phyloP scores from a whole-genome alignment of 1,140 invertebrate genomes.

The Copidosoma floridanum region DNA sequence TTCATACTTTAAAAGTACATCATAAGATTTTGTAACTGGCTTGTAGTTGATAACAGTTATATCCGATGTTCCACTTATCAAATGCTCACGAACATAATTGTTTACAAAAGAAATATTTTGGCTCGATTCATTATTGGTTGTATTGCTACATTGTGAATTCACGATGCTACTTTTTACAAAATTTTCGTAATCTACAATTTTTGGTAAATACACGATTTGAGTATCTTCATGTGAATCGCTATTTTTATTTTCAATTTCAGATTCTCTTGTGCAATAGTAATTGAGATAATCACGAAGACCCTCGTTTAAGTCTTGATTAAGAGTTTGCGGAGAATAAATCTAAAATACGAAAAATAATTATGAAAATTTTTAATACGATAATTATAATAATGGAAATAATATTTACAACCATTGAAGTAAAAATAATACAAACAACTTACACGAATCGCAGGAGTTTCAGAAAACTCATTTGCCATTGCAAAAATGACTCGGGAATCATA shows the following conservation, averaged over 20 bases:
- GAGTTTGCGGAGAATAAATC: conserved; percentile 37
- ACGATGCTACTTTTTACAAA: conserved; percentile 17
- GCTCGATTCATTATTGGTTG: background rate
- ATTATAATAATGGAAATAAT: conserved; percentile 12
- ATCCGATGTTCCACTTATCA: conserved; percentile 10
- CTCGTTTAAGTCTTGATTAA: conserved; percentile 37
- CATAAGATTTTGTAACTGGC: background rate
- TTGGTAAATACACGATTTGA: conserved; percentile 25
- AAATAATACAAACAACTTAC: conserved; percentile 32
- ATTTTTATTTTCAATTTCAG: background rate
- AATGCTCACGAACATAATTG: conserved; percentile 29
- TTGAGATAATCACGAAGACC: conserved; percentile 35
- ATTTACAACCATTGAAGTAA: too few species aligned
- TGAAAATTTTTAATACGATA: background rate
- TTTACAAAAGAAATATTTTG: conserved; percentile 19
- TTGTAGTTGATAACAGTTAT: conserved; percentile 14
- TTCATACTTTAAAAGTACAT: conserved; percentile 18
- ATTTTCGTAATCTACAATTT: conserved; percentile 36
- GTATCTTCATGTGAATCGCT: background rate
- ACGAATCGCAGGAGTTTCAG: conserved; percentile 38
- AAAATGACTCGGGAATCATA: conserved; percentile 47
- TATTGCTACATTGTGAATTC: conserved; percentile 6
- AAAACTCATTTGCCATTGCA: conserved; percentile 45
- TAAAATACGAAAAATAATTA: conserved; percentile 27
- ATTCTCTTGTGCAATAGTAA: conserved; percentile 27